These are phyloP conservation scores for Apodemia zela DNA, from an alignment of 2,888 invertebrate genomes.

Conservation along the genomic window DNA sequence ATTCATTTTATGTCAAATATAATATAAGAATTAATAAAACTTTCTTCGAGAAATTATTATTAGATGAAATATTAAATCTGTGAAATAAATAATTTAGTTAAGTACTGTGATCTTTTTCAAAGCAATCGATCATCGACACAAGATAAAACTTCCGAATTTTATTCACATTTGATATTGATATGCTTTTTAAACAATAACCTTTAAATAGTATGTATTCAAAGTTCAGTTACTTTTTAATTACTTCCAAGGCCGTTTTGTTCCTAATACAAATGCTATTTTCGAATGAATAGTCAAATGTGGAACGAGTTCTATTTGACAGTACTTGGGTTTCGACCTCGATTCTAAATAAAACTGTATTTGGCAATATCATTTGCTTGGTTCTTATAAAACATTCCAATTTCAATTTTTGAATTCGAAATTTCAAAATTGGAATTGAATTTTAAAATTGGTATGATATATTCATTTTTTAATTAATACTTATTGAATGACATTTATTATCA, in stretches of 20 bases:
- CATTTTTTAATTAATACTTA: neutral
- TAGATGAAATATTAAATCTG: neutral
- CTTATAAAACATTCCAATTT: slow-evolving; percentile 12
- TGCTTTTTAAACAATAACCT: slow-evolving; percentile 29
- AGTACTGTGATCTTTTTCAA: neutral
- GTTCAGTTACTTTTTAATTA: slow-evolving; percentile 33
- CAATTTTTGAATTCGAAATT: slow-evolving; percentile 14
- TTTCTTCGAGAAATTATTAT: neutral
- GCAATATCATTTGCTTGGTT: slow-evolving; percentile 22
- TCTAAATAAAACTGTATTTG: slow-evolving; percentile 27
- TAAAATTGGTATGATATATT: neutral
- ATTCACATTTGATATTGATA: slow-evolving; percentile 13
- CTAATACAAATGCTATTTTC: slow-evolving; percentile 35
- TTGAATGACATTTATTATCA: neutral
- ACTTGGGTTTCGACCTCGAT: slow-evolving; percentile 32
- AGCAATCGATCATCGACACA: neutral
- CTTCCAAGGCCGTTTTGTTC: slow-evolving; percentile 18
- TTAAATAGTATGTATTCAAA: slow-evolving; percentile 30
- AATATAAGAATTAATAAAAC: neutral
- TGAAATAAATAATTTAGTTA: neutral
- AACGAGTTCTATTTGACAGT: slow-evolving; percentile 35
- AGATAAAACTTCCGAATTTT: slow-evolving; percentile 8
- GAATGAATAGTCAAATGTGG: slow-evolving; percentile 35
- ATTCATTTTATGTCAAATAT: neutral
- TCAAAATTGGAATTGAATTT: slow-evolving; percentile 8